Evolutionary conservation across 2,797 vertebrate genomes (phyloP), one percentile per base, ranked within the genome.

Genomic region (Leptatherina wallacei): DNA sequence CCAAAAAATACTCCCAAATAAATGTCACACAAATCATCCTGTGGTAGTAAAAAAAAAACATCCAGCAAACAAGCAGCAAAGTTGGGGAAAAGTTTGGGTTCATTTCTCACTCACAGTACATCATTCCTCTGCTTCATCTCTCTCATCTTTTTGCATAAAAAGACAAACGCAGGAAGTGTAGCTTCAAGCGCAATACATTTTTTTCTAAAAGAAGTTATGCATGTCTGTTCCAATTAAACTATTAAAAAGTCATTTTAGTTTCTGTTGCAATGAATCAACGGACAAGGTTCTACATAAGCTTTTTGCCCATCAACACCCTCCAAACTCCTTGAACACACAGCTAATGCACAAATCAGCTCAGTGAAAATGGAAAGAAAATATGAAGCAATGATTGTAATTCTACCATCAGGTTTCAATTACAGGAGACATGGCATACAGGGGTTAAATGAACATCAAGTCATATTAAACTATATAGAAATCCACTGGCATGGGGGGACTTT

Each of bases 331-430:
- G 73, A 89, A 85, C 62, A 78, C 68, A 71, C 58, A 67, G 69
- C 60, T 49, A 60, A 56, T 71, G 65, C 73, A 83, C 62, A 84
- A 86, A 89, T 83, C 81, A 77, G 72, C 79, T 80, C 76, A 81
- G 73, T 60, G 66, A 82, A 87, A 65, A 73, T 61, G 71, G 85
- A 85, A 67, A 74, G 65, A 65, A 79, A 81, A 86, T 65, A 86
- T 68, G 73, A 81, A 87, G 85, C 83, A 83, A 84, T 22, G 67
- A 86, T 92, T 90, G 90, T 89, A 91, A 85, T 89, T 89, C 83
- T 57, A 71, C 91, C 92, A 93, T 89, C 82, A 77, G 93, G 88
- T 91, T 93, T 91, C 88, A 91, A 91, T 94, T 93, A 94, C 89
- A 78, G 77, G 75, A 61, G 60, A 71, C 49, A 57, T 60, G 74